phyloP scores from a whole-genome alignment of 2,113 vertebrate species.

The Progne subis region DNA sequence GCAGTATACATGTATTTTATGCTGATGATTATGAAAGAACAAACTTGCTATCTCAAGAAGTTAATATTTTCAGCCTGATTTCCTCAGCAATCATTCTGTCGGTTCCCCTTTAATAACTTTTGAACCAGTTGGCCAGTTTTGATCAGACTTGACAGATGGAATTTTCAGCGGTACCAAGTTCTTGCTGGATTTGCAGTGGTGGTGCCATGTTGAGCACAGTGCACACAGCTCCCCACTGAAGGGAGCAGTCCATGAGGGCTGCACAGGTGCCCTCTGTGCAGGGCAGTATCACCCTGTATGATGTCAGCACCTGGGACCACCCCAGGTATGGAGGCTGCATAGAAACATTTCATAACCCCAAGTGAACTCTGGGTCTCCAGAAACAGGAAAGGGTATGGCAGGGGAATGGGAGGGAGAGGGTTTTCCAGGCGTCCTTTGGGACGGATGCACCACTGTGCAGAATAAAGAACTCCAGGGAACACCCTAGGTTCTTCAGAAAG shows the following conservation, averaged over 20 bases:
- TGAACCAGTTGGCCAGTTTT: background rate
- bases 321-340: background rate
- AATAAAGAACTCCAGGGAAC: background rate
- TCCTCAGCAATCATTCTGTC: conserved; percentile 17
- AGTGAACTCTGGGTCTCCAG: background rate
- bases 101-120: background rate
- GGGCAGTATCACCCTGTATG: background rate
- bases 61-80: conserved; percentile 34
- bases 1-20: background rate
- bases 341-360: background rate
- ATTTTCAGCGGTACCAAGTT: background rate
- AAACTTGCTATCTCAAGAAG: background rate
- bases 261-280: background rate
- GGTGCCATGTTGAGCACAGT: fast-evolving
- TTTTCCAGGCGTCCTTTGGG: background rate
- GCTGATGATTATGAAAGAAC: background rate
- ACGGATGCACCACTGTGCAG: background rate
- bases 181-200: background rate
- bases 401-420: background rate
- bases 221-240: background rate
- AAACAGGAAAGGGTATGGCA: background rate
- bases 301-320: background rate
- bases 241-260: background rate
- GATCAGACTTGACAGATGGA: background rate
- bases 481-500: background rate